Percentiles rank a stretch among this genome's conserved stretches.
These are phyloP conservation scores for Ditylenchus weischeri DNA, from an alignment of 2,888 invertebrate species.

Conservation along the genomic window DNA sequence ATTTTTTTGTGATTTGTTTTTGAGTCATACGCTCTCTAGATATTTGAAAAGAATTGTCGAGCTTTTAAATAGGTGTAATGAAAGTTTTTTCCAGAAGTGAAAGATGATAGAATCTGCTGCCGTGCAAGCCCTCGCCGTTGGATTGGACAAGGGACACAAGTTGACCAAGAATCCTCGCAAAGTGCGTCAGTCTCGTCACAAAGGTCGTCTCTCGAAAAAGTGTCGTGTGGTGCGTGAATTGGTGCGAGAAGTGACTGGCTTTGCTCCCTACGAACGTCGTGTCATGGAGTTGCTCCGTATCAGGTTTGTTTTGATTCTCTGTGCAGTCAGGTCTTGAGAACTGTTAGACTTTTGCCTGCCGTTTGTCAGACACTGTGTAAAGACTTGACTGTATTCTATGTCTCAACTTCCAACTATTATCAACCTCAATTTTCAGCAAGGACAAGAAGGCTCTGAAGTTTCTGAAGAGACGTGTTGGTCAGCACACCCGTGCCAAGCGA, in stretches of 20 bases:
- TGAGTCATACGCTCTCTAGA: too few relatives aligned
- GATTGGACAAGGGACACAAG: slow-evolving; percentile 89
- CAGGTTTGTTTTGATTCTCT: slow-evolving; percentile 22
- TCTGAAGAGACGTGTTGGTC: slow-evolving; percentile 78
- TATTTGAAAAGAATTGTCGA: not conserved
- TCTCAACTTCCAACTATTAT: slow-evolving; percentile 1
- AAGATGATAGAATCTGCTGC: slow-evolving; percentile 31
- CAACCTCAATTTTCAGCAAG: slow-evolving; percentile 28
- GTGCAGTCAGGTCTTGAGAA: not conserved
- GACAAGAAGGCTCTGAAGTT: slow-evolving; percentile 65
- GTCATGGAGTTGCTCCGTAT: slow-evolving; percentile 96
- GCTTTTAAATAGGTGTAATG: not conserved
- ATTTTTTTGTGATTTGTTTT: not conserved
- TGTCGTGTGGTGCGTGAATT: slow-evolving; percentile 81
- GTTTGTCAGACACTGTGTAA: not conserved
- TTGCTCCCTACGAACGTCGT: slow-evolving; percentile 96
- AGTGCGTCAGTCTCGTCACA: slow-evolving; percentile 77
- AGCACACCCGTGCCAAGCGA: slow-evolving; percentile 95
- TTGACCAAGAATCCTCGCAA: slow-evolving; percentile 80
- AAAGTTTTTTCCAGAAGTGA: not conserved
- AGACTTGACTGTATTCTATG: not conserved
- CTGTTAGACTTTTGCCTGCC: not conserved
- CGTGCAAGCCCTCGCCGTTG: slow-evolving; percentile 69
- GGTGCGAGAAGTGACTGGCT: slow-evolving; percentile 92
- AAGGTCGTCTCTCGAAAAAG: slow-evolving; percentile 66